phyloP scores from a whole-genome alignment of 2,113 vertebrate genomes.

The Mastomys coucha region DNA sequence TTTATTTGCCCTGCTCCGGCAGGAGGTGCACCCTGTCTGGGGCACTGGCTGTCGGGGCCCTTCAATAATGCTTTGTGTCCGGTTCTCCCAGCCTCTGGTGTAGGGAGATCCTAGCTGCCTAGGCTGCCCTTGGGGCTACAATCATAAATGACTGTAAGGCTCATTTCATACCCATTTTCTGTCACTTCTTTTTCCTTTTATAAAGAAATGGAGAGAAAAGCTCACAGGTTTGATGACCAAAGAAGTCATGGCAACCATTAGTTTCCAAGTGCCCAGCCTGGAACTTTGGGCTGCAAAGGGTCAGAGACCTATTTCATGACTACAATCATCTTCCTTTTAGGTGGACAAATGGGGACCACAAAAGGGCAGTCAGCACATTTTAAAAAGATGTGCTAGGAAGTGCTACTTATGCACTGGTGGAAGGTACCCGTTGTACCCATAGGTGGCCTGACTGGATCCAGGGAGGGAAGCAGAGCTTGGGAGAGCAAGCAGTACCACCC shows the following conservation, averaged over 20 bases:
- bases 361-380: fast-evolving
- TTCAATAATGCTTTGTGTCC: slow-evolving; percentile 50
- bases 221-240: fast-evolving
- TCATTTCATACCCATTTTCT: slow-evolving; percentile 8
- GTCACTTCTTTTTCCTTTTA: background rate
- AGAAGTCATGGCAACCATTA: background rate
- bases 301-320: background rate
- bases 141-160: slow-evolving; percentile 27
- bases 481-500: background rate
- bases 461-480: background rate
- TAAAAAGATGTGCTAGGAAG: background rate
- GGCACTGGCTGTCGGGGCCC: background rate
- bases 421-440: fast-evolving
- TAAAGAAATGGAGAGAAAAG: slow-evolving; percentile 24
- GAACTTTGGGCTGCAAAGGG: fast-evolving
- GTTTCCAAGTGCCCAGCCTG: background rate
- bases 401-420: fast-evolving
- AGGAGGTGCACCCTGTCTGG: slow-evolving; percentile 51
- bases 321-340: background rate
- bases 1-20: slow-evolving; percentile 67
- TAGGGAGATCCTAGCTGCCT: slow-evolving; percentile 23
- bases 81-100: background rate
- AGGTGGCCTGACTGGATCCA: background rate
- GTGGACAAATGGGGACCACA: background rate
- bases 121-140: background rate